phyloP scores from a whole-genome alignment of 2,797 vertebrate species.

The Caiman crocodilus region DNA sequence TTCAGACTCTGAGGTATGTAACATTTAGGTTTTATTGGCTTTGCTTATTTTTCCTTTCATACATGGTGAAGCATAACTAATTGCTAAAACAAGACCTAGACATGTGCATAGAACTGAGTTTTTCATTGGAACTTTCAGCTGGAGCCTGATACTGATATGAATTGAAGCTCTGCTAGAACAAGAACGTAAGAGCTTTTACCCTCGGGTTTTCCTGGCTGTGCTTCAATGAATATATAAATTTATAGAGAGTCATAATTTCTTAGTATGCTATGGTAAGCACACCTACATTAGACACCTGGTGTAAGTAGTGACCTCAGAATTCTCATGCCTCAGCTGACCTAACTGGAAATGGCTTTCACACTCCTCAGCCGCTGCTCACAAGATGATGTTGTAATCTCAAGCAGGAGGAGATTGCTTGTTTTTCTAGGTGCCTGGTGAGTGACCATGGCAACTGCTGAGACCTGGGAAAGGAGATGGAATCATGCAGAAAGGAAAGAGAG shows the following conservation, averaged over 20 bases:
- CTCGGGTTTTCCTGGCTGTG: background rate
- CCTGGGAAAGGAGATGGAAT: background rate
- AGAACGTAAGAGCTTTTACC: background rate
- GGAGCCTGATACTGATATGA: background rate
- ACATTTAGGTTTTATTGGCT: too few species aligned
- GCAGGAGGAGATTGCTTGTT: background rate
- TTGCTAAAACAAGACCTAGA: background rate
- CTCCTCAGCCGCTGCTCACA: background rate
- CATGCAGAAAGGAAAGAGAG: background rate
- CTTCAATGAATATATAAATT: background rate
- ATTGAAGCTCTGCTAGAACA: background rate
- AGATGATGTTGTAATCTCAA: background rate
- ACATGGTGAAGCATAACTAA: background rate
- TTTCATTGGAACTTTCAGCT: background rate
- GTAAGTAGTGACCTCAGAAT: background rate
- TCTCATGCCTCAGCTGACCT: background rate
- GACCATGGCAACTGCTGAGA: background rate
- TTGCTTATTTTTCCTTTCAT: background rate
- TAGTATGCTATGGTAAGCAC: background rate
- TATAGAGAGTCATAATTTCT: background rate
- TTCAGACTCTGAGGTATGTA: too few species aligned
- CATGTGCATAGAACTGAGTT: background rate
- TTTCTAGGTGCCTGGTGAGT: background rate
- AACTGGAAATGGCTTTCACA: background rate
- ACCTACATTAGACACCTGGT: background rate